These are phyloP conservation scores for Hydrocynus forskahlii DNA, from an alignment of 2,797 vertebrate species.

Conservation along the genomic window DNA sequence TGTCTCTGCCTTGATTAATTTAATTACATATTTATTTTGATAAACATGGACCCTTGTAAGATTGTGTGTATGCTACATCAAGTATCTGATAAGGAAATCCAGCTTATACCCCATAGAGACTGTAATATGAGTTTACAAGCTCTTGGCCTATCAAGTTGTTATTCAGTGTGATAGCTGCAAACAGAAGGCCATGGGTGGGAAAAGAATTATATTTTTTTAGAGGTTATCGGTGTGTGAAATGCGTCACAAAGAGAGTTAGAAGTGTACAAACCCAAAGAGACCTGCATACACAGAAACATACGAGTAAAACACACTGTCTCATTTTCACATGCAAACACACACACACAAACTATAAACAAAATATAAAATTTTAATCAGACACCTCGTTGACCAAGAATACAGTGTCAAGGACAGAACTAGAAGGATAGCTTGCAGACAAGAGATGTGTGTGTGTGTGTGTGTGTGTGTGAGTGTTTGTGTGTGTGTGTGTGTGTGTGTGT, in stretches of 20 bases:
- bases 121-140: background rate
- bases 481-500: constrained; percentile 10
- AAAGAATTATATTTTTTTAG: constrained; percentile 21
- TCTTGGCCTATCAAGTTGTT: constrained; percentile 4
- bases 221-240: constrained; percentile 27
- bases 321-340: constrained; percentile 5
- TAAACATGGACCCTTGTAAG: background rate
- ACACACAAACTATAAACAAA: constrained; percentile 8
- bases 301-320: background rate
- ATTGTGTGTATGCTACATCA: constrained; percentile 14
- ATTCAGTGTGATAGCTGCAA: constrained; percentile 24
- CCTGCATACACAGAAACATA: constrained; percentile 12
- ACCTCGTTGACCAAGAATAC: background rate
- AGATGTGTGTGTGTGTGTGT: constrained; percentile 1
- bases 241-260: background rate
- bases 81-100: constrained; percentile 8
- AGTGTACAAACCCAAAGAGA: background rate
- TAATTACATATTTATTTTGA: constrained; percentile 31
- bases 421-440: constrained; percentile 5
- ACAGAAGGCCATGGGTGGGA: constrained; percentile 14
- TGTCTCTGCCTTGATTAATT: background rate
- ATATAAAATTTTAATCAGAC: constrained; percentile 9
- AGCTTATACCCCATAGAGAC: background rate
- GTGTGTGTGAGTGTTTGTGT: constrained; percentile 16
- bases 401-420: constrained; percentile 13